phyloP scores from a whole-genome alignment of 2,888 invertebrate species.

The Cordilura impudica region DNA sequence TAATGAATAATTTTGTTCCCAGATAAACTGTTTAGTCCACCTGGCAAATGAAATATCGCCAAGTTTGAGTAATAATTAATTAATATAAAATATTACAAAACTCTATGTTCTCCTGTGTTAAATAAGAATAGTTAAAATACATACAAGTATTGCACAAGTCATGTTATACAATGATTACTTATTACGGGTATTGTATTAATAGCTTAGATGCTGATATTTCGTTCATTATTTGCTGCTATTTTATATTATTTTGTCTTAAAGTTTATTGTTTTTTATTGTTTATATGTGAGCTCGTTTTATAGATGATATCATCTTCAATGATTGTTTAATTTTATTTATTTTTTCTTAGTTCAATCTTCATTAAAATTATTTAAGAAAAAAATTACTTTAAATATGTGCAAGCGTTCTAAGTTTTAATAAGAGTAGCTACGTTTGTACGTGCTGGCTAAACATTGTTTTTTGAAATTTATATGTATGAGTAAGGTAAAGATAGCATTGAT shows the following conservation, averaged over 20 bases:
- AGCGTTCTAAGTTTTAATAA: neutral
- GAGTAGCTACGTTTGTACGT: neutral
- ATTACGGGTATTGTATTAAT: constrained; percentile 33
- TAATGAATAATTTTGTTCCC: too few species aligned
- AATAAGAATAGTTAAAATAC: neutral
- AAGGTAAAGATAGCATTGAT: neutral
- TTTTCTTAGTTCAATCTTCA: constrained; percentile 13
- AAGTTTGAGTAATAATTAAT: too few species aligned
- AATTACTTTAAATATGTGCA: neutral
- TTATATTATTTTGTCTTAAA: constrained; percentile 11
- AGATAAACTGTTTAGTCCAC: too few species aligned
- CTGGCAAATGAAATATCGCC: too few species aligned
- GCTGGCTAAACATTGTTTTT: neutral
- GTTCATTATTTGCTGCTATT: constrained; percentile 7
- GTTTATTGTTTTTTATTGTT: neutral
- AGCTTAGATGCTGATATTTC: neutral
- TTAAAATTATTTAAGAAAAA: constrained; percentile 20
- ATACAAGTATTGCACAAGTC: constrained; percentile 20
- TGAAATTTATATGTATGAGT: neutral
- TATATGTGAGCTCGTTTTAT: constrained; percentile 34
- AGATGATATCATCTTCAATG: constrained; percentile 53
- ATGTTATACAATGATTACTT: constrained; percentile 40
- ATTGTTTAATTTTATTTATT: constrained; percentile 15
- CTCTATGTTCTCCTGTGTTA: neutral
- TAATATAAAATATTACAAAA: too few species aligned